A percentile compares a stretch with the other conserved stretches of the same genome.
Evolutionary conservation across 2,888 invertebrate genomes (phyloP).

Genomic region (Mesorhabditis sp.): DNA sequence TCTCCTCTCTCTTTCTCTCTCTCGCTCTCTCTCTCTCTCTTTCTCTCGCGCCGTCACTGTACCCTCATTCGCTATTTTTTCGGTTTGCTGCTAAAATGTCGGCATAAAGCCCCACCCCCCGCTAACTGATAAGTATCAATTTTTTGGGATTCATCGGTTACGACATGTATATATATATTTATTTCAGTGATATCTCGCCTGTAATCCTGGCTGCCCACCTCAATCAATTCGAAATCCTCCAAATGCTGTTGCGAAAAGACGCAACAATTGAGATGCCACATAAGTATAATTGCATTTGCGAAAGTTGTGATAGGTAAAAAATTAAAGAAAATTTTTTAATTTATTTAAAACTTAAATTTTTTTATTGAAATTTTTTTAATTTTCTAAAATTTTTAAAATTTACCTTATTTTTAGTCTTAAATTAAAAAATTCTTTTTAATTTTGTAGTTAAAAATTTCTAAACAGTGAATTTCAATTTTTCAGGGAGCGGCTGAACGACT

Average conservation of each 20-base stretch:
- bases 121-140: no score
- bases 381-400: not conserved
- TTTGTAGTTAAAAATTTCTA: not conserved
- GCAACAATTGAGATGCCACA: conserved; percentile 54
- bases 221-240: conserved; percentile 66
- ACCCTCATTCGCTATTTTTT: no score
- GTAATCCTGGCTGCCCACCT: conserved; percentile 53
- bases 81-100: no score
- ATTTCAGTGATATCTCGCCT: conserved; percentile 52
- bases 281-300: conserved; percentile 15
- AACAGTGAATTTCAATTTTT: conserved; percentile 7
- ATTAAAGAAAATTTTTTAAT: not conserved
- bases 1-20: no score
- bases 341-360: not conserved
- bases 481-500: conserved; percentile 59
- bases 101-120: no score
- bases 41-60: no score
- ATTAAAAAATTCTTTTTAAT: conserved; percentile 7
- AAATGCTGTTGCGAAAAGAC: conserved; percentile 61
- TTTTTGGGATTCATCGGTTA: not conserved
- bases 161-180: not conserved
- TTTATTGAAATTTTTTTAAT: not conserved
- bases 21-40: no score
- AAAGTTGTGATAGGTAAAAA: conserved; percentile 2
- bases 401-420: not conserved